phyloP scores from a whole-genome alignment of 1,140 invertebrate species.

The Lasioglossum baleicum region DNA sequence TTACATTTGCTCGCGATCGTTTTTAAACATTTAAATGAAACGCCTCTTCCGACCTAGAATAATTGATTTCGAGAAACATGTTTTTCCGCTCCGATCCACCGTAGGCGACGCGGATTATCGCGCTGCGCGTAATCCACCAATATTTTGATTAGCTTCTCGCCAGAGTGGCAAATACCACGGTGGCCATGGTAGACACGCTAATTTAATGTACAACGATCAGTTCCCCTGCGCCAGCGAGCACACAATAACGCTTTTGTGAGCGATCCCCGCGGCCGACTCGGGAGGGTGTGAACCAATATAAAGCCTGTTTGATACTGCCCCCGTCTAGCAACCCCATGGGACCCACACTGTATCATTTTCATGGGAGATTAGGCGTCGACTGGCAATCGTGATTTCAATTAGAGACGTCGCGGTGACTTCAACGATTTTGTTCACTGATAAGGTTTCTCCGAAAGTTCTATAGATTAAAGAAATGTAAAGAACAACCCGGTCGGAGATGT shows the following conservation, averaged over 20 bases:
- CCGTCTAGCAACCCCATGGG: conserved; percentile 67
- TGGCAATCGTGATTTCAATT: conserved; percentile 76
- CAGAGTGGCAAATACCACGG: conserved; percentile 52
- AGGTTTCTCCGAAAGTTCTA: no score
- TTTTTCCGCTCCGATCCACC: no score
- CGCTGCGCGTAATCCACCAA: conserved; percentile 26
- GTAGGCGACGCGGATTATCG: not conserved
- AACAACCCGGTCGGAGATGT: no score
- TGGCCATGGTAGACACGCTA: conserved; percentile 46
- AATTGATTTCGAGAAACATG: no score
- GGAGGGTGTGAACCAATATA: conserved; percentile 77
- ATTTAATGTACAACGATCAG: conserved; percentile 58
- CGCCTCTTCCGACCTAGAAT: no score
- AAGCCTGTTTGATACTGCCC: conserved; percentile 71
- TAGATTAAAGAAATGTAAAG: no score
- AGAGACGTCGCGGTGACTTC: conserved; percentile 39
- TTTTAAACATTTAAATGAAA: no score
- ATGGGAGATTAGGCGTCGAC: conserved; percentile 72
- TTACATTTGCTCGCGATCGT: no score
- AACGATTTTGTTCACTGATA: not conserved
- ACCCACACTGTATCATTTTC: conserved; percentile 77
- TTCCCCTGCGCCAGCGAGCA: conserved; percentile 31
- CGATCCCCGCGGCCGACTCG: conserved; percentile 54
- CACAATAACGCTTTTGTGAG: conserved; percentile 72
- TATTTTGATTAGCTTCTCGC: conserved; percentile 51